Conservation (phyloP, 2,888 invertebrate species). For the Eugnorisma glareosa region DNA sequence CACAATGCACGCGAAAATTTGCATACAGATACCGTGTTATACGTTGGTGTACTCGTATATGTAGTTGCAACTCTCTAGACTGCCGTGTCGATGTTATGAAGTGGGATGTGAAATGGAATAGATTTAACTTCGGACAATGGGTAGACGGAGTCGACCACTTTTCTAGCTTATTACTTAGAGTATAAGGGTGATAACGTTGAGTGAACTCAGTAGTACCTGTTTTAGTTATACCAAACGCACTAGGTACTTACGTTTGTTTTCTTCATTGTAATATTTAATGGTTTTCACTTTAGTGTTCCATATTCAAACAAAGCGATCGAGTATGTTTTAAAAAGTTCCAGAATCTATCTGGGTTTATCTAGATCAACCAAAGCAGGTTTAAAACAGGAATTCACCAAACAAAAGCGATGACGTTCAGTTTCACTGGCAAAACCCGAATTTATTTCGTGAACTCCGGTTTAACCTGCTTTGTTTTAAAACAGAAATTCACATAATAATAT, state of each 20-base stretch:
- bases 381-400: neutral
- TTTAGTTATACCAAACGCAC: neutral
- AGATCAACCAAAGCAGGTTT: neutral
- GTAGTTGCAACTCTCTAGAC: constrained; percentile 38
- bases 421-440: no score
- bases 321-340: neutral
- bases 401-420: no score
- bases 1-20: constrained; percentile 82
- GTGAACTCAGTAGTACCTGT: neutral
- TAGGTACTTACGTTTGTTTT: neutral
- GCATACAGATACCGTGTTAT: constrained; percentile 76
- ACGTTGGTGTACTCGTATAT: neutral
- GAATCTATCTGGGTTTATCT: neutral
- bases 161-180: no score
- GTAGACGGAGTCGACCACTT: neutral
- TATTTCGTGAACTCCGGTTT: no score
- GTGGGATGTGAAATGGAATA: constrained; percentile 44
- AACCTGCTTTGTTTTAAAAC: no score
- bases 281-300: neutral
- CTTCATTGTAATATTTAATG: neutral
- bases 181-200: no score
- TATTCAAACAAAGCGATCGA: neutral
- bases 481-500: no score
- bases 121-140: constrained; percentile 53
- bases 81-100: constrained; percentile 56